A percentile compares a stretch with the other conserved stretches of the same genome.
Conservation (phyloP, 2,888 invertebrate genomes). For the Hemaris fuciformis region DNA sequence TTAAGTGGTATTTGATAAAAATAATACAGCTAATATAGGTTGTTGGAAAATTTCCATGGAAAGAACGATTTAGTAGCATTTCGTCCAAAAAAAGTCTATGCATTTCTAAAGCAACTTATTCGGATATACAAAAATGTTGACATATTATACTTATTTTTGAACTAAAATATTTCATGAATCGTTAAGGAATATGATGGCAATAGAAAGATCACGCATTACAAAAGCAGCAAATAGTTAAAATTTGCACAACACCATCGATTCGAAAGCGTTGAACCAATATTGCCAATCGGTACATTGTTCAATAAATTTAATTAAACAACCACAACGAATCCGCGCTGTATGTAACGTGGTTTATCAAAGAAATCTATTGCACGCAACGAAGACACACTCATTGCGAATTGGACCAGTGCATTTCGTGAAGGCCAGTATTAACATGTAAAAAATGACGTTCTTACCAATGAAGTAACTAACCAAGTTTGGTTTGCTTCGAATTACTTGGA, state of each 20-base stretch:
- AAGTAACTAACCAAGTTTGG: no score
- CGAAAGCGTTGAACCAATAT: slow-evolving; percentile 1
- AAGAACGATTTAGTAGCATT: no score
- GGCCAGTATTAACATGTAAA: slow-evolving; percentile 15
- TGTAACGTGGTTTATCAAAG: slow-evolving; percentile 26
- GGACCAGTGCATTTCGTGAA: slow-evolving; percentile 25
- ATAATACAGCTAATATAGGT: no score
- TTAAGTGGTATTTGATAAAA: no score
- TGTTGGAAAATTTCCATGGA: no score
- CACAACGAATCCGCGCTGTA: slow-evolving; percentile 15
- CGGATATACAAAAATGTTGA: no score
- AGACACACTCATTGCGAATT: slow-evolving; percentile 40
- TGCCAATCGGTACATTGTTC: slow-evolving; percentile 10
- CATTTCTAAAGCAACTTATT: no score
- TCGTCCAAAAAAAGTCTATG: no score
- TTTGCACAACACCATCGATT: neutral
- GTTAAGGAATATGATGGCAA: neutral
- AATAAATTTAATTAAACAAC: slow-evolving; percentile 15
- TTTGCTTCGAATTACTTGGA: neutral
- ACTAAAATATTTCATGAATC: no score
- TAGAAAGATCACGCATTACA: neutral
- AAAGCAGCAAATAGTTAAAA: neutral
- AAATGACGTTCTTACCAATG: neutral
- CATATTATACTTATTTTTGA: no score
- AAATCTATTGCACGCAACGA: slow-evolving; percentile 32